A percentile compares a stretch with the other conserved stretches of the same genome.
Evolutionary conservation across 2,797 vertebrate genomes (phyloP).

Genomic region (Danio kyathit): DNA sequence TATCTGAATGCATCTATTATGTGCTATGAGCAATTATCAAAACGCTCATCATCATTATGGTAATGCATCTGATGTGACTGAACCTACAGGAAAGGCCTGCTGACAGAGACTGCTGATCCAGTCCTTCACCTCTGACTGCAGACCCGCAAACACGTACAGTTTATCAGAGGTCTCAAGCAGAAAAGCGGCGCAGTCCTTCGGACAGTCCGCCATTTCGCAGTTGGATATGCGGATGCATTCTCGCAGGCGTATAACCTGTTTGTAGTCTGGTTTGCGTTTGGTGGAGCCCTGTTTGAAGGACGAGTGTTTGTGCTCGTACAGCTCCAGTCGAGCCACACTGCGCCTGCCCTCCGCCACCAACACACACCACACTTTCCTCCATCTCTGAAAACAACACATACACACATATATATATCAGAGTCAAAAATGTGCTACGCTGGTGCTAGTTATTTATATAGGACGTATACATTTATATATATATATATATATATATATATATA

Average conservation of each 20-base stretch:
- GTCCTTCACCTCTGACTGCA: constrained; percentile 24
- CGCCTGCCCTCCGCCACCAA: constrained; percentile 71
- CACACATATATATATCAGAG: constrained; percentile 11
- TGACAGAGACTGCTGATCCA: constrained; percentile 59
- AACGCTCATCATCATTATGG: background rate
- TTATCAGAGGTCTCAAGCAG: constrained; percentile 54
- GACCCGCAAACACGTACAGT: constrained; percentile 48
- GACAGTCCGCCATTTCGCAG: constrained; percentile 62
- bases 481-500: no score
- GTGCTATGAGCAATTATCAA: background rate
- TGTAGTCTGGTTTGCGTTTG: constrained; percentile 64
- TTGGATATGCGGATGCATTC: constrained; percentile 80
- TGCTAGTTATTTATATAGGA: background rate
- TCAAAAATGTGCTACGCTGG: background rate
- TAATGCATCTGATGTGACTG: background rate
- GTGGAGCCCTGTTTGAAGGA: constrained; percentile 20
- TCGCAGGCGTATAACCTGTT: constrained; percentile 74
- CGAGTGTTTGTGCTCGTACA: constrained; percentile 51
- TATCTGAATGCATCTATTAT: background rate
- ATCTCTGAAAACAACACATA: constrained; percentile 73
- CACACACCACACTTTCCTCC: constrained; percentile 78
- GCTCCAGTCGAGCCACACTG: constrained; percentile 76
- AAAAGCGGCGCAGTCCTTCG: constrained; percentile 69
- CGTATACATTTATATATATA: no score
- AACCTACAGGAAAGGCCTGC: constrained; percentile 61